phyloP scores from a whole-genome alignment of 1,140 invertebrate species.

The Drosophila busckii region DNA sequence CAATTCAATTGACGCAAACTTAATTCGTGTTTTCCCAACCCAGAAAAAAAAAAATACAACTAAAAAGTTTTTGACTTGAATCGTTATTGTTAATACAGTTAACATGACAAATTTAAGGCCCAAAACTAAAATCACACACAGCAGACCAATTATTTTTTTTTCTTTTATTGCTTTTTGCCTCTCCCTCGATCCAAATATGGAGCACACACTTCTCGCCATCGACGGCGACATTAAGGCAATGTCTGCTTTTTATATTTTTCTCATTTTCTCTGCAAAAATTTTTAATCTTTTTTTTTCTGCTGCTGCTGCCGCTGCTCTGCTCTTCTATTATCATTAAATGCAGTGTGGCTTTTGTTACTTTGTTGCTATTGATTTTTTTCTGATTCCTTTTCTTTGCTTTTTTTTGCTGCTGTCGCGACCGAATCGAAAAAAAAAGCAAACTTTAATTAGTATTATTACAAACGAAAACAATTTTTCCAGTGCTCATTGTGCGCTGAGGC shows the following conservation, averaged over 20 bases:
- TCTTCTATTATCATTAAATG: slow-evolving; percentile 40
- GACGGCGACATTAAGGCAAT: slow-evolving; percentile 16
- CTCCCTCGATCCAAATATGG: slow-evolving; percentile 36
- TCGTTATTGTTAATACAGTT: slow-evolving; percentile 32
- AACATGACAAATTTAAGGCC: slow-evolving; percentile 58
- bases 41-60: slow-evolving; percentile 16
- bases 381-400: slow-evolving; percentile 8
- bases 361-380: slow-evolving; percentile 42
- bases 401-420: slow-evolving; percentile 10
- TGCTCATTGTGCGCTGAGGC: slow-evolving; percentile 41
- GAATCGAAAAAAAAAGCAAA: slow-evolving; percentile 42
- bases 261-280: slow-evolving; percentile 60
- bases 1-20: slow-evolving; percentile 56
- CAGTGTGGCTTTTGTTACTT: slow-evolving; percentile 34
- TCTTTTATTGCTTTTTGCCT: not conserved
- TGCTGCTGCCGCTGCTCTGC: not conserved
- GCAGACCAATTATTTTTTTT: slow-evolving; percentile 48
- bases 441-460: slow-evolving; percentile 71
- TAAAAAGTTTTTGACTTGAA: not conserved
- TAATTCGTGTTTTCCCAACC: slow-evolving; percentile 66
- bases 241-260: slow-evolving; percentile 18
- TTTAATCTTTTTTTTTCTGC: slow-evolving; percentile 10
- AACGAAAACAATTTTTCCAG: slow-evolving; percentile 69
- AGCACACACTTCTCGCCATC: slow-evolving; percentile 24
- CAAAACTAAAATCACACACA: slow-evolving; percentile 8